Conservation (phyloP, 1,140 invertebrate genomes). For the Temnothorax longispinosus region DNA sequence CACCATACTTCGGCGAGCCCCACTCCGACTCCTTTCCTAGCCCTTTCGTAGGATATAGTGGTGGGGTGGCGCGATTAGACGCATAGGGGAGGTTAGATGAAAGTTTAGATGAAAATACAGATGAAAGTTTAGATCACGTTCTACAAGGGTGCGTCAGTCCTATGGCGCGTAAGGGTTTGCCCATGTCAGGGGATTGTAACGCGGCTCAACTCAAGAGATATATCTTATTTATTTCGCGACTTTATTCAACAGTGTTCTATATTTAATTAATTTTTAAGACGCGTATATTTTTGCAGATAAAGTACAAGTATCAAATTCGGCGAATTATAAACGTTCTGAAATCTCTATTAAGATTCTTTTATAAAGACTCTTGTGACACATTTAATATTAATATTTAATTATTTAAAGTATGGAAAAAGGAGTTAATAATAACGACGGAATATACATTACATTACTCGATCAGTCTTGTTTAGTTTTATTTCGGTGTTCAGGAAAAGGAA, state of each 20-base stretch:
- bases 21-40: conserved; percentile 70
- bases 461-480: not conserved
- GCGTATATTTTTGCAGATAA: not conserved
- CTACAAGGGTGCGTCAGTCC: conserved; percentile 74
- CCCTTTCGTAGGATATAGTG: conserved; percentile 80
- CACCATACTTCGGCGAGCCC: conserved; percentile 69
- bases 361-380: not conserved
- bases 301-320: not conserved
- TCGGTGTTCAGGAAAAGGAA: not conserved
- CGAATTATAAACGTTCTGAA: not conserved
- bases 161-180: not conserved
- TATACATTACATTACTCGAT: not conserved
- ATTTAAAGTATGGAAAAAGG: not conserved
- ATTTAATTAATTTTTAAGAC: conserved; percentile 1
- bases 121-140: conserved; percentile 81
- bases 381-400: not conserved
- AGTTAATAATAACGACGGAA: not conserved
- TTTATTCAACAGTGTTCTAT: too few species aligned
- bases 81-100: conserved; percentile 83
- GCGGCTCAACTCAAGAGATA: not conserved
- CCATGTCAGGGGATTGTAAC: not conserved
- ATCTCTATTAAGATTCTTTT: not conserved
- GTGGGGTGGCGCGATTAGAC: conserved; percentile 79
- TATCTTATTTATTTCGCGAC: not conserved
- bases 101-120: conserved; percentile 84